Base-by-base conservation (phyloP, 2,797 vertebrate species). In the Gallinago nigripennis region DNA sequence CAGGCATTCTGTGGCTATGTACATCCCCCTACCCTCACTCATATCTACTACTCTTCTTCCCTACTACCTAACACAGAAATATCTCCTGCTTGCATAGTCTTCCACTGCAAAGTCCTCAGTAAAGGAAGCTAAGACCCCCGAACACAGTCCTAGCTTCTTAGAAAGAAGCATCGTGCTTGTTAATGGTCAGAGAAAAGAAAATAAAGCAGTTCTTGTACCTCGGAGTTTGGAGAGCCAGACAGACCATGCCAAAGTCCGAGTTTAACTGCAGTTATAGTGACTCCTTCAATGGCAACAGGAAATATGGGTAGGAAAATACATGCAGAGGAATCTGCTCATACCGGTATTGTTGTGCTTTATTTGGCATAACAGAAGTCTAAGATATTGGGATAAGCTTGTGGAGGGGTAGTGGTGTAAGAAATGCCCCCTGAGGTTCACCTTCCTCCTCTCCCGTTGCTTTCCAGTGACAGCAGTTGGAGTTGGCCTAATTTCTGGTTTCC, bases 391-490 rank as follows among this genome's bases (percentile, higher is more conserved):
- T 65, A 72, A 84, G 45, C 30, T 25, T 23, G 16, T 18, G 16
- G 43, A 63, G 27, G 18, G 13, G 6, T 39, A 35, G 20, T 30
- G 25, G 7, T 5, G 2, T 37, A 82, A 60, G 16, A 81, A 91
- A 78, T 7, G n/a, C 4, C 20, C 8, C 19, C 27, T 27, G 24
- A n/a, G 5, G 1, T 8, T 56, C 17, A n/a, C 30, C 14, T 43
- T 76, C 35, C 31, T 70, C 21, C 9, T 61, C 4, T 9, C 8
- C 4, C 16, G 54, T 66, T 16, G 28, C 53, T 77, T 77, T n/a
- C 11, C 33, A 73, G 8, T 0, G 0, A 56, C 45, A 37, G 17
- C 15, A 16, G 35, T 53, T 1, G 4, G 37, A 60, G 37, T 1
- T 75, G 45, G 7, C 27, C 45, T 46, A 53, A 48, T 77, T 79